A percentile compares a stretch with the other conserved stretches of the same genome.
Evolutionary conservation across 2,113 vertebrate genomes (phyloP).

Genomic region (Brienomyrus longianalis): DNA sequence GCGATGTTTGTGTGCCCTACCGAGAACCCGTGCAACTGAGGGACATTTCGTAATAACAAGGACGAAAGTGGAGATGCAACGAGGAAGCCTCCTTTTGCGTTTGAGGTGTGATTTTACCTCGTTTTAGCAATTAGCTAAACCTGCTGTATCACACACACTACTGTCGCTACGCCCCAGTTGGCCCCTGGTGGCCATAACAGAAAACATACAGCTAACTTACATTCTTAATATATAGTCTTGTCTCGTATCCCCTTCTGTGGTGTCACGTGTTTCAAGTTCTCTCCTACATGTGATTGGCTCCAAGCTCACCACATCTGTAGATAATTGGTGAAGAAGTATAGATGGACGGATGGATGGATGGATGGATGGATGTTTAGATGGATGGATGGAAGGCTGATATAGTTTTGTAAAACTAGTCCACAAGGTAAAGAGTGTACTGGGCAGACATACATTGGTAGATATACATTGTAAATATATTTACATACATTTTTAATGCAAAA

Average conservation of each 20-base stretch:
- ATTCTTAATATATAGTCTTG: not conserved
- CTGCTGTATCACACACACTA: not conserved
- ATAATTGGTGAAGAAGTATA: not conserved
- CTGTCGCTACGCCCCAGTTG: not conserved
- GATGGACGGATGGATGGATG: not conserved
- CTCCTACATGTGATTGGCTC: not conserved
- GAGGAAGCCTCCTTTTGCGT: not conserved
- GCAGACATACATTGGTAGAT: not conserved
- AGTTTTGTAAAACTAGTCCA: not conserved
- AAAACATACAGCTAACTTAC: not conserved
- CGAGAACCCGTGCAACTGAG: not conserved
- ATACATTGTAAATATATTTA: not conserved
- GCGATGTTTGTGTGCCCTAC: not conserved
- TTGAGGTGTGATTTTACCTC: not conserved
- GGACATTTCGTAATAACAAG: not conserved
- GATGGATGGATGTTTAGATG: not conserved
- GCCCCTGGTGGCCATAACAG: not conserved
- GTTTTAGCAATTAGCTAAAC: not conserved
- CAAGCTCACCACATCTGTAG: not conserved
- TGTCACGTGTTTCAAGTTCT: not conserved
- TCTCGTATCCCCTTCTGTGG: not conserved
- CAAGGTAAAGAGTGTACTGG: not conserved
- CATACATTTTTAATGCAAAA: not conserved
- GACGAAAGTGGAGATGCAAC: not conserved
- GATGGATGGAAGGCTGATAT: not conserved